Percentiles rank a stretch among this genome's conserved stretches.
phyloP scores from a whole-genome alignment of 2,888 invertebrate genomes.

The Pachycephus smyrnensis region DNA sequence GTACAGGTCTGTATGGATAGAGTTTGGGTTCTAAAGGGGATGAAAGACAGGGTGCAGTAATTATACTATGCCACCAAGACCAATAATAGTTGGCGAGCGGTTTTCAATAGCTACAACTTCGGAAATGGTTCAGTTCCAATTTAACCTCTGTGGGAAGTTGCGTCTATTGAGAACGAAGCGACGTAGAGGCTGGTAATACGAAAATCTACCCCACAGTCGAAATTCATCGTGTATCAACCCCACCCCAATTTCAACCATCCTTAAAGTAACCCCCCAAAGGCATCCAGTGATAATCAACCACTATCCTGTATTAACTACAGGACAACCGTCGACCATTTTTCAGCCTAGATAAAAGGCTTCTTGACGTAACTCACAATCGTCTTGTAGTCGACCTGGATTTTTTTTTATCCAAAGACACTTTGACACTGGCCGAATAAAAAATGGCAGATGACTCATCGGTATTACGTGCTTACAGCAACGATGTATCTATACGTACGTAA shows the following conservation, averaged over 20 bases:
- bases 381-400: background rate
- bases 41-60: slow-evolving; percentile 42
- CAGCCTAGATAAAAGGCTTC: background rate
- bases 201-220: slow-evolving; percentile 4
- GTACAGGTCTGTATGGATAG: background rate
- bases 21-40: background rate
- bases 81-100: slow-evolving; percentile 57
- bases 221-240: background rate
- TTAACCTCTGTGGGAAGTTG: slow-evolving; percentile 50
- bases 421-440: background rate
- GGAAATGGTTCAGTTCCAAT: slow-evolving; percentile 58
- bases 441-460: background rate
- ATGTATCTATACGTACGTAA: background rate
- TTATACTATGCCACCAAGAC: slow-evolving; percentile 56
- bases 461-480: background rate
- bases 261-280: background rate
- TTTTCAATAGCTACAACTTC: slow-evolving; percentile 57
- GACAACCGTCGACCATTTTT: background rate
- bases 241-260: background rate
- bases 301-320: background rate
- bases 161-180: slow-evolving; percentile 48
- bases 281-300: background rate
- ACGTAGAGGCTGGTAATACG: slow-evolving; percentile 10
- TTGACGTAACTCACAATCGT: background rate
- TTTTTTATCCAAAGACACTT: background rate